phyloP scores from a whole-genome alignment of 2,888 invertebrate species.

The Oxycera nigricornis region DNA sequence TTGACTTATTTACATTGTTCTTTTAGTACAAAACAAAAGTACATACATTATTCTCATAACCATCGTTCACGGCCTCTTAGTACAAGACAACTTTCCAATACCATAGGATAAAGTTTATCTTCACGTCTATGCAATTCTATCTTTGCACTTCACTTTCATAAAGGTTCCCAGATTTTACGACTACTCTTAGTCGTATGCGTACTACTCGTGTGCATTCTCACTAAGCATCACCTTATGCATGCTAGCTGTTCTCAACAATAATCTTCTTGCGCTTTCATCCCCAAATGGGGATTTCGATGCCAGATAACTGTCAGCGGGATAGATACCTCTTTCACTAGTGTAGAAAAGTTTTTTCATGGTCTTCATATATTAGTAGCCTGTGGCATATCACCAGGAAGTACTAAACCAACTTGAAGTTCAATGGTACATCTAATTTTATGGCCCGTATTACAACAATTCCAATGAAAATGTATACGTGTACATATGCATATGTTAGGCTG shows the following conservation, averaged over 20 bases:
- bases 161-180: slow-evolving; percentile 3
- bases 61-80: too few relatives aligned
- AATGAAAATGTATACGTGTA: not conserved
- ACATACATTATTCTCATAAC: too few relatives aligned
- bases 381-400: slow-evolving; percentile 13
- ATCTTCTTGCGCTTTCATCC: not conserved
- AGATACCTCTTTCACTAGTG: not conserved
- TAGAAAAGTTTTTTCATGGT: slow-evolving; percentile 24
- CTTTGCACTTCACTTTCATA: not conserved
- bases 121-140: slow-evolving; percentile 11
- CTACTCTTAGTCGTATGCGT: not conserved
- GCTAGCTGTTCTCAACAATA: not conserved
- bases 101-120: too few relatives aligned
- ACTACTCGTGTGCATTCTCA: not conserved
- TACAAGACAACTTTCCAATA: too few relatives aligned
- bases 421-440: slow-evolving; percentile 38
- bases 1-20: too few relatives aligned
- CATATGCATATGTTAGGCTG: not conserved
- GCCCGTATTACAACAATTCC: slow-evolving; percentile 21
- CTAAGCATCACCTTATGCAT: not conserved
- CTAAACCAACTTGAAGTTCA: slow-evolving; percentile 30
- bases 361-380: slow-evolving; percentile 3
- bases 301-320: not conserved
- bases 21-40: too few relatives aligned
- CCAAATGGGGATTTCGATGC: not conserved